Conservation (phyloP, 2,888 invertebrate species). For the Callosobruchus maculatus region DNA sequence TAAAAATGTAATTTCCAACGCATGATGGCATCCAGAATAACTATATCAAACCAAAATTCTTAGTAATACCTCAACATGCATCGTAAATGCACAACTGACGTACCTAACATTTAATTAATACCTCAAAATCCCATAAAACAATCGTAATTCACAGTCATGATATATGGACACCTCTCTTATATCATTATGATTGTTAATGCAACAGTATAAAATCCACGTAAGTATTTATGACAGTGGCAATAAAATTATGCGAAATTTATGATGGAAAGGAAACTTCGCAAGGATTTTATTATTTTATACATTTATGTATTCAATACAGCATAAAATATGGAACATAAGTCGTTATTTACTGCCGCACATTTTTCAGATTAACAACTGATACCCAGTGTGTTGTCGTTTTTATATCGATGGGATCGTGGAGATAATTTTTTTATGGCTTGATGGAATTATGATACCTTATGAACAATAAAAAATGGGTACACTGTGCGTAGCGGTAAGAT, state of each 20-base stretch:
- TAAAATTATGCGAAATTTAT: conserved; percentile 18
- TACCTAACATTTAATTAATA: neutral
- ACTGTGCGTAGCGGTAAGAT: neutral
- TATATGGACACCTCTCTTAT: neutral
- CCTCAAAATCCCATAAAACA: neutral
- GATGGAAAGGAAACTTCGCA: conserved; percentile 16
- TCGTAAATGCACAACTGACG: neutral
- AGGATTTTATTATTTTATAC: conserved; percentile 20
- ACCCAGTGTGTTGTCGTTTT: neutral
- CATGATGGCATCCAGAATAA: too few species aligned
- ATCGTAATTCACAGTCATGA: neutral
- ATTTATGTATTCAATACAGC: conserved; percentile 15
- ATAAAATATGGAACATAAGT: conserved; percentile 19
- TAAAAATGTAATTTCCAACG: too few species aligned
- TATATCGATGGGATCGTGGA: neutral
- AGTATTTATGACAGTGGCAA: conserved; percentile 11
- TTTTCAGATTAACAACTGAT: neutral
- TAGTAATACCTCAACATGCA: neutral
- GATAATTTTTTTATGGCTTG: neutral
- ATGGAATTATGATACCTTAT: neutral
- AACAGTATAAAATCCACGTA: neutral
- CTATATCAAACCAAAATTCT: too few species aligned
- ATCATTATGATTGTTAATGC: neutral
- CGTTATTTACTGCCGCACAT: conserved; percentile 9
- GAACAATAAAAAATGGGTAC: neutral